Evolutionary conservation across 2,797 vertebrate genomes (phyloP).

Genomic region (Enteromius treurensis): DNA sequence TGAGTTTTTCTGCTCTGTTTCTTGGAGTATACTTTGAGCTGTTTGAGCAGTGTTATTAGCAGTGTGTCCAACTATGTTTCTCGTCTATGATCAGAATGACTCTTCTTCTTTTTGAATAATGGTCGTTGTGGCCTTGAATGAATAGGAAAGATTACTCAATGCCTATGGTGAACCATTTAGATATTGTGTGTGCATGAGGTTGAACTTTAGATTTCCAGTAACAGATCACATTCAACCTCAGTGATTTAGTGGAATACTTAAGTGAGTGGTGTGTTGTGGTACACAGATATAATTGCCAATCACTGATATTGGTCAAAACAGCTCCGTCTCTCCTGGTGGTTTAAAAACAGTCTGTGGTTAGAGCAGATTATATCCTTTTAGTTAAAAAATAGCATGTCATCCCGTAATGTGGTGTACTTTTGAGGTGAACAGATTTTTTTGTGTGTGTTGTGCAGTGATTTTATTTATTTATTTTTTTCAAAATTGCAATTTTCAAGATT

Average conservation of each 20-base stretch:
- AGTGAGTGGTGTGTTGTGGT: slow-evolving; percentile 8
- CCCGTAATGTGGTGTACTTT: background rate
- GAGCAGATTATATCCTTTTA: slow-evolving; percentile 18
- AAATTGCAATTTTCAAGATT: background rate
- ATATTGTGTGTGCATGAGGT: slow-evolving; percentile 12
- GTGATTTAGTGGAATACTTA: slow-evolving; percentile 7
- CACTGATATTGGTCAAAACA: slow-evolving; percentile 5
- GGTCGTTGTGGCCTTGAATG: slow-evolving; percentile 13
- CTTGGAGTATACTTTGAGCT: background rate
- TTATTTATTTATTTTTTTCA: background rate
- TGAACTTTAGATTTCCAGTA: slow-evolving; percentile 43
- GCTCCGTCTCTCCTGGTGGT: background rate
- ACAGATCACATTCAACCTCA: slow-evolving; percentile 16
- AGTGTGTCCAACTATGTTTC: background rate
- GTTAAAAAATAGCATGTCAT: slow-evolving; percentile 8
- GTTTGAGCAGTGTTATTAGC: background rate
- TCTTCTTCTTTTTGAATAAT: background rate
- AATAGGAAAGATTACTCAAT: slow-evolving; percentile 1
- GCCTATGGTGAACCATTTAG: slow-evolving; percentile 2
- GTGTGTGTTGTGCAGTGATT: background rate
- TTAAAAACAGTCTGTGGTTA: slow-evolving; percentile 22
- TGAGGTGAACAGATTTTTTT: slow-evolving; percentile 22
- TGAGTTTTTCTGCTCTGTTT: background rate
- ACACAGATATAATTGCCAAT: slow-evolving; percentile 8
- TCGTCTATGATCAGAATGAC: background rate